A percentile compares a stretch with the other conserved stretches of the same genome.
phyloP scores from a whole-genome alignment of 2,888 invertebrate species.

The Tinea trinotella region DNA sequence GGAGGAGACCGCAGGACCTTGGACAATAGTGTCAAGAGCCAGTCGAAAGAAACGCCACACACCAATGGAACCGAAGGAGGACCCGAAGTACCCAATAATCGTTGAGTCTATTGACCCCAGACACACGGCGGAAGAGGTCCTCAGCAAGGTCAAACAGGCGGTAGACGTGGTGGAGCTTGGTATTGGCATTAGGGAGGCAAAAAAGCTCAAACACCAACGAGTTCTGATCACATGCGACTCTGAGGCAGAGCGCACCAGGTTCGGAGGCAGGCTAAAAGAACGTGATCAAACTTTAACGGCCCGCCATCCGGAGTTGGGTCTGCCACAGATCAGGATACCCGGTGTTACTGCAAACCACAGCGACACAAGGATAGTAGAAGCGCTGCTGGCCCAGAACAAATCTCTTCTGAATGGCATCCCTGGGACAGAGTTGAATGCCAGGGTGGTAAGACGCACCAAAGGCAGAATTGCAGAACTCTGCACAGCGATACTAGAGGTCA shows the following conservation, averaged over 20 bases:
- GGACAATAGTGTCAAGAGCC: too few species aligned
- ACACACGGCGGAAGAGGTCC: not conserved
- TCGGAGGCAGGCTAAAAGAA: too few species aligned
- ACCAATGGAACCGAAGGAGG: too few species aligned
- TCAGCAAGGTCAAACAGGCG: not conserved
- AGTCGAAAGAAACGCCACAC: too few species aligned
- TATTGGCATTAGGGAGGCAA: constrained; percentile 16
- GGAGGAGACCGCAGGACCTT: too few species aligned
- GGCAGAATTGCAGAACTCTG: constrained; percentile 25
- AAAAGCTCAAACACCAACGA: not conserved
- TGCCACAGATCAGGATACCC: constrained; percentile 20
- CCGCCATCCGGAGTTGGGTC: too few species aligned
- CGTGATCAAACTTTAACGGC: too few species aligned
- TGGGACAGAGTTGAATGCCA: constrained; percentile 2
- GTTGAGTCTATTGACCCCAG: too few species aligned
- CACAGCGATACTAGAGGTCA: constrained; percentile 25
- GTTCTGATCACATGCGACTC: not conserved
- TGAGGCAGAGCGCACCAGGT: constrained; percentile 17
- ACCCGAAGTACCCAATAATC: too few species aligned
- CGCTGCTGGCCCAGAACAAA: constrained; percentile 21
- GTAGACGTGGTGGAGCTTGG: constrained; percentile 20
- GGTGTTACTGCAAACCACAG: constrained; percentile 22
- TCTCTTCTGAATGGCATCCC: constrained; percentile 19
- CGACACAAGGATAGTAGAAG: constrained; percentile 20
- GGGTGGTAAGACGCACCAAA: constrained; percentile 24